Conservation (phyloP, 2,888 invertebrate species). For the Pollenia angustigena region DNA sequence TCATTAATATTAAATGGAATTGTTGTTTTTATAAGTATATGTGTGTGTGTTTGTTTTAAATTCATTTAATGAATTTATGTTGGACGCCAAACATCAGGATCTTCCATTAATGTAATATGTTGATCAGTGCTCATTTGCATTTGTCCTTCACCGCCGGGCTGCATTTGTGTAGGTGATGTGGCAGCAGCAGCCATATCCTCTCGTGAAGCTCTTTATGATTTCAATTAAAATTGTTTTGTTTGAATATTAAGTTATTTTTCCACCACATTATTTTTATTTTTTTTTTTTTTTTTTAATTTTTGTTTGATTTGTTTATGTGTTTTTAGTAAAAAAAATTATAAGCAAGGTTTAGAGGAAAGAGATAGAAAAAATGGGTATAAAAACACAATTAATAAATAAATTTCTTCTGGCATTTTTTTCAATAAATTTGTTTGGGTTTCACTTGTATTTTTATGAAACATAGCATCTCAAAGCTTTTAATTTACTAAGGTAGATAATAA, state of each 20-base stretch:
- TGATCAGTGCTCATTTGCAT: conserved; percentile 85
- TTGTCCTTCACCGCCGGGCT: conserved; percentile 85
- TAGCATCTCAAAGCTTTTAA: conserved; percentile 35
- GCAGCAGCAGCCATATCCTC: conserved; percentile 94
- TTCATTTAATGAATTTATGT: conserved; percentile 87
- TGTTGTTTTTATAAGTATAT: conserved; percentile 12
- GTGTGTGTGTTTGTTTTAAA: conserved; percentile 28
- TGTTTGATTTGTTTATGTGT: conserved; percentile 67
- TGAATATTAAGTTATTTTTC: conserved; percentile 19
- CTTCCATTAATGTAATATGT: conserved; percentile 94
- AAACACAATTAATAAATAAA: conserved; percentile 73
- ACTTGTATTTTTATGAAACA: not conserved
- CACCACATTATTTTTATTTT: conserved; percentile 16
- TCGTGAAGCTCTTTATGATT: conserved; percentile 89
- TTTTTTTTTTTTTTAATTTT: conserved; percentile 61
- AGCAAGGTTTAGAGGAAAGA: conserved; percentile 61
- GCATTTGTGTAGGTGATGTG: conserved; percentile 87
- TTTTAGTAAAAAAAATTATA: conserved; percentile 55
- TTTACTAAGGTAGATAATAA: not conserved
- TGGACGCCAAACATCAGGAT: conserved; percentile 96
- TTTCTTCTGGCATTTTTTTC: conserved; percentile 63
- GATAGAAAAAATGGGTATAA: conserved; percentile 77
- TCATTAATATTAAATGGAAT: conserved; percentile 47
- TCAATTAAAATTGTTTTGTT: conserved; percentile 36
- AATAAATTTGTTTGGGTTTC: conserved; percentile 1